Evolutionary conservation across 2,113 vertebrate genomes (phyloP).

Genomic region (Eptesicus fuscus): DNA sequence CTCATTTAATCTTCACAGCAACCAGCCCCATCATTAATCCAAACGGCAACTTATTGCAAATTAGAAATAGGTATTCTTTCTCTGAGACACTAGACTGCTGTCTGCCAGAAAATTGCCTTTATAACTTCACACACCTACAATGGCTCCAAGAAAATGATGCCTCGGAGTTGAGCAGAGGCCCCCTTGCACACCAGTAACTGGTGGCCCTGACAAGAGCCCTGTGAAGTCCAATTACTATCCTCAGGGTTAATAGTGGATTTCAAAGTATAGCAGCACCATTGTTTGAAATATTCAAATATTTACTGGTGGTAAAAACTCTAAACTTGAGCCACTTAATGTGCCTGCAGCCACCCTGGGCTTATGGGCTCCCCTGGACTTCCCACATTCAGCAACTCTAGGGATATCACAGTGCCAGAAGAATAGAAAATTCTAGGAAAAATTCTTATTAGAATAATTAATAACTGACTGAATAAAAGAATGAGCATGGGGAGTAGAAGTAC

Average conservation of each 20-base stretch:
- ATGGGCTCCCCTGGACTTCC: not conserved
- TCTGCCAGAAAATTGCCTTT: not conserved
- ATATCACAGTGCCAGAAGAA: not conserved
- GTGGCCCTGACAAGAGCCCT: not conserved
- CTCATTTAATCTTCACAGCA: not conserved
- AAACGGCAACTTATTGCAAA: not conserved
- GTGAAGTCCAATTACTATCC: not conserved
- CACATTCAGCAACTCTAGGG: not conserved
- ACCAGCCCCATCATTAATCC: not conserved
- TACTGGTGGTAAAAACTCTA: not conserved
- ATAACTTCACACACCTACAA: not conserved
- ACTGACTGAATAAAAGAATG: not conserved
- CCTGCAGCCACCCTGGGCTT: not conserved
- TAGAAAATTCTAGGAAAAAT: not conserved
- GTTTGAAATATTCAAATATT: slow-evolving; percentile 22
- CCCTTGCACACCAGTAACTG: not conserved
- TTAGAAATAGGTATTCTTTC: not conserved
- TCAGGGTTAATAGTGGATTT: not conserved
- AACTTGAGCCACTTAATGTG: not conserved
- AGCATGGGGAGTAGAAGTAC: not conserved
- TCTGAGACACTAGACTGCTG: not conserved
- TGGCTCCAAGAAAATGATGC: not conserved
- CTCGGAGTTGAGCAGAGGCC: not conserved
- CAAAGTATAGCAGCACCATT: not conserved
- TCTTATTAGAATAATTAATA: not conserved